A percentile compares a stretch with the other conserved stretches of the same genome.
phyloP scores from a whole-genome alignment of 2,888 invertebrate genomes.

The Xestia c-nigrum region DNA sequence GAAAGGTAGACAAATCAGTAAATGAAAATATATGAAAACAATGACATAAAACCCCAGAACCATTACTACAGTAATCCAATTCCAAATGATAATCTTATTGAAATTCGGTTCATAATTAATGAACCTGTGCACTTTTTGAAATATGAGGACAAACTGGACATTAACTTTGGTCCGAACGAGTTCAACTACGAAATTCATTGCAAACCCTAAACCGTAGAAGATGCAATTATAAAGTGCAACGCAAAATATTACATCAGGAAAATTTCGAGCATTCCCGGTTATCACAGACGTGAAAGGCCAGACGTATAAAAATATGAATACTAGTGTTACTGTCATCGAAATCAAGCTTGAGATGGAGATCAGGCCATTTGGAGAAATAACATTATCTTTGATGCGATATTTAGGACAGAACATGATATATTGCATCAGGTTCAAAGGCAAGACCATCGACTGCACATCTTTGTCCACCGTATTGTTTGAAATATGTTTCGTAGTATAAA shows the following conservation, averaged over 20 bases:
- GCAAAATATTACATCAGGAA: no score
- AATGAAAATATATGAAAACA: not conserved
- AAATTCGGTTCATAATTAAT: constrained; percentile 8
- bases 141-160: not conserved
- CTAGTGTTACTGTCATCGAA: constrained; percentile 20
- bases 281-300: not conserved
- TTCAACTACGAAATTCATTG: constrained; percentile 3
- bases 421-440: constrained; percentile 50
- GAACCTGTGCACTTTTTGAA: constrained; percentile 11
- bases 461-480: not conserved
- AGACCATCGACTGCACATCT: constrained; percentile 44
- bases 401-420: constrained; percentile 30
- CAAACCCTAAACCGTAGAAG: not conserved
- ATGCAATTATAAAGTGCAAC: not conserved
- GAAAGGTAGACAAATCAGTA: not conserved
- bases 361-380: not conserved
- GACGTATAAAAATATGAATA: not conserved
- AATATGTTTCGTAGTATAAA: not conserved
- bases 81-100: not conserved
- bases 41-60: not conserved
- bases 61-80: constrained; percentile 25
- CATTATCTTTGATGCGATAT: constrained; percentile 36
- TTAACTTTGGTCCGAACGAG: not conserved
- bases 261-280: no score
- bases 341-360: constrained; percentile 7